Conservation (phyloP, 2,113 vertebrate species). For the Colistium nudipinnis region DNA sequence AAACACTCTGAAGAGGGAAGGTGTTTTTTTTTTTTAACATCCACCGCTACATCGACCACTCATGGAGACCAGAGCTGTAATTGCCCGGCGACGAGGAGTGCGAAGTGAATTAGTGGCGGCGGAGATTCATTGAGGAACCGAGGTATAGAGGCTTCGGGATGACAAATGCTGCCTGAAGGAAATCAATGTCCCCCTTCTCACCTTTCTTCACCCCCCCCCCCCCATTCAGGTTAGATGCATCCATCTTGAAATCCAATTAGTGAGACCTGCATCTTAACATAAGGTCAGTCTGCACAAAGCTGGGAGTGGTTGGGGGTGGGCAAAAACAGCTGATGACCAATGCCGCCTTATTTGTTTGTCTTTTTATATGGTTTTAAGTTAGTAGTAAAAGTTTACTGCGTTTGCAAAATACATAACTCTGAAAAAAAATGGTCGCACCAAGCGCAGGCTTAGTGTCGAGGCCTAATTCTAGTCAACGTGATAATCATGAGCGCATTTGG, state of each 20-base stretch:
- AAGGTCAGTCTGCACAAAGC: slow-evolving; percentile 33
- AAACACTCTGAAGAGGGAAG: not conserved
- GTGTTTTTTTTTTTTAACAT: not conserved
- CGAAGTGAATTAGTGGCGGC: slow-evolving; percentile 53
- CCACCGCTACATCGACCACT: not conserved
- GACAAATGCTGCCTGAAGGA: slow-evolving; percentile 47
- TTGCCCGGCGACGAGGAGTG: slow-evolving; percentile 9
- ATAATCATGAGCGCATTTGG: slow-evolving; percentile 60
- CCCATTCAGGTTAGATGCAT: slow-evolving; percentile 31
- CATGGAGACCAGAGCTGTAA: slow-evolving; percentile 26
- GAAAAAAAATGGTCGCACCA: too few relatives aligned
- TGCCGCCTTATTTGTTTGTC: too few relatives aligned
- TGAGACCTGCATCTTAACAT: slow-evolving; percentile 15
- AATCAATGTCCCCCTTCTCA: slow-evolving; percentile 38
- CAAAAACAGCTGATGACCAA: slow-evolving; percentile 33
- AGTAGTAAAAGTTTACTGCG: too few relatives aligned
- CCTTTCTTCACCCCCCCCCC: slow-evolving; percentile 13
- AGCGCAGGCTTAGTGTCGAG: slow-evolving; percentile 45
- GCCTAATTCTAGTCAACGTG: slow-evolving; percentile 46
- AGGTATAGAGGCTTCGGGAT: slow-evolving; percentile 30
- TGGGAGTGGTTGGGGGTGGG: slow-evolving; percentile 10
- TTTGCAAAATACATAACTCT: too few relatives aligned
- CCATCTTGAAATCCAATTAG: slow-evolving; percentile 56
- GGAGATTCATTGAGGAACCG: slow-evolving; percentile 54
- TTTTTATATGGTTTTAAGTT: too few relatives aligned